Conservation (phyloP, 2,113 vertebrate species). For the Castor canadensis region DNA sequence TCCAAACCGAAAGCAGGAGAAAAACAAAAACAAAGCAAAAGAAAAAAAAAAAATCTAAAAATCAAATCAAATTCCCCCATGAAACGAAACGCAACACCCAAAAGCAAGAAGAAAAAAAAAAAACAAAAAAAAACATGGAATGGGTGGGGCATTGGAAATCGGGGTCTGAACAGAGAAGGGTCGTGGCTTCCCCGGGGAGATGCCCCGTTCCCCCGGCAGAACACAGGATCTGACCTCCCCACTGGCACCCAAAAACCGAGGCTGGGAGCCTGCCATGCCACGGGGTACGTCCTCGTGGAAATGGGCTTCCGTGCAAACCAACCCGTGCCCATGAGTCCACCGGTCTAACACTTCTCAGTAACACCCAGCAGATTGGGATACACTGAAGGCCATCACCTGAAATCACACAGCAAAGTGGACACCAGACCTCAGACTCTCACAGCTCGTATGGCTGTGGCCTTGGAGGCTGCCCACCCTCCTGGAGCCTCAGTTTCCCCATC, state of each 20-base stretch:
- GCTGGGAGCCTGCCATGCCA: background rate
- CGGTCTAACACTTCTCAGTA: background rate
- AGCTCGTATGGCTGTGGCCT: too few species aligned
- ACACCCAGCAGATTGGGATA: too few species aligned
- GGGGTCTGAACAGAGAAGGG: constrained; percentile 84
- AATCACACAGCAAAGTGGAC: too few species aligned
- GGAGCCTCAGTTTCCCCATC: background rate
- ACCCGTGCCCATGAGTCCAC: background rate
- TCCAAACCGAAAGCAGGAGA: constrained; percentile 61
- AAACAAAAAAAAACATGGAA: constrained; percentile 72
- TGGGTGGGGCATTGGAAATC: constrained; percentile 84
- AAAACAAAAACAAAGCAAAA: background rate
- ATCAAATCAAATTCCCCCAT: background rate
- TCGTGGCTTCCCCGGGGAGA: constrained; percentile 55
- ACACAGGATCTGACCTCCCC: constrained; percentile 75
- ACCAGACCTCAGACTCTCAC: too few species aligned
- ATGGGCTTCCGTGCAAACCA: background rate
- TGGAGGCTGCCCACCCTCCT: background rate
- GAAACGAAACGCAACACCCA: background rate
- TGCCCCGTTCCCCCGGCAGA: constrained; percentile 79
- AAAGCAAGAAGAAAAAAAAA: constrained; percentile 1
- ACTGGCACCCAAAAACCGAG: background rate
- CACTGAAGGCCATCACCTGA: too few species aligned
- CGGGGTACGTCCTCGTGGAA: background rate
- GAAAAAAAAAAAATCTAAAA: background rate